These are phyloP conservation scores for Saturnia pavonia DNA, from an alignment of 2,888 invertebrate genomes.

Conservation along the genomic window DNA sequence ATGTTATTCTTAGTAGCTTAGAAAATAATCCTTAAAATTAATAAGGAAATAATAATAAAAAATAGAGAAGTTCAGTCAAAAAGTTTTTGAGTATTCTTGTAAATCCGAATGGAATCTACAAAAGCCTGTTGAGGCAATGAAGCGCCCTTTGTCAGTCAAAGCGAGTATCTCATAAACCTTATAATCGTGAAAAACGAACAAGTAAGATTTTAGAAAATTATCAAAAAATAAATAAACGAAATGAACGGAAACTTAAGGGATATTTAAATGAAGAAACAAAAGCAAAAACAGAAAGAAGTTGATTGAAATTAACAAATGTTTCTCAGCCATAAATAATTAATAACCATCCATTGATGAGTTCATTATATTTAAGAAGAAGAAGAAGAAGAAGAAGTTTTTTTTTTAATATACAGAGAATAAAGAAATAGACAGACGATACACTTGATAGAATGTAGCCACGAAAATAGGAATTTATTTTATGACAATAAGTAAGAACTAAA, in stretches of 20 bases:
- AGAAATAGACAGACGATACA: too few relatives aligned
- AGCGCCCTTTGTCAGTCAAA: slow-evolving; percentile 13
- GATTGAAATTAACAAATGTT: background rate
- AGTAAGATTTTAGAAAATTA: background rate
- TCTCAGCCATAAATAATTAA: background rate
- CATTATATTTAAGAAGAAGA: too few relatives aligned
- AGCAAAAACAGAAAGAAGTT: too few relatives aligned
- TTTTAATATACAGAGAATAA: too few relatives aligned
- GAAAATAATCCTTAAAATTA: background rate
- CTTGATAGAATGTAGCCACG: too few relatives aligned
- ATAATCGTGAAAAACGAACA: background rate
- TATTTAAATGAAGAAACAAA: background rate
- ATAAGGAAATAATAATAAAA: background rate
- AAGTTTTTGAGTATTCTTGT: background rate
- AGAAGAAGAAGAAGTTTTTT: too few relatives aligned
- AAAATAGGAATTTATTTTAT: too few relatives aligned
- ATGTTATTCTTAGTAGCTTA: background rate
- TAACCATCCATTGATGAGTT: too few relatives aligned
- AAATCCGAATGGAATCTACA: slow-evolving; percentile 11
- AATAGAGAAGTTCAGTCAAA: background rate
- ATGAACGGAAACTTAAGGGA: background rate
- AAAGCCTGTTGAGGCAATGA: slow-evolving; percentile 13
- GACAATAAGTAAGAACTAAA: too few relatives aligned
- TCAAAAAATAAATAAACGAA: slow-evolving; percentile 10
- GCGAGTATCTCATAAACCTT: slow-evolving; percentile 5